Evolutionary conservation across 2,113 vertebrate genomes (phyloP), one percentile per base, ranked within the genome.

Genomic region (Rhinichthys klamathensis): DNA sequence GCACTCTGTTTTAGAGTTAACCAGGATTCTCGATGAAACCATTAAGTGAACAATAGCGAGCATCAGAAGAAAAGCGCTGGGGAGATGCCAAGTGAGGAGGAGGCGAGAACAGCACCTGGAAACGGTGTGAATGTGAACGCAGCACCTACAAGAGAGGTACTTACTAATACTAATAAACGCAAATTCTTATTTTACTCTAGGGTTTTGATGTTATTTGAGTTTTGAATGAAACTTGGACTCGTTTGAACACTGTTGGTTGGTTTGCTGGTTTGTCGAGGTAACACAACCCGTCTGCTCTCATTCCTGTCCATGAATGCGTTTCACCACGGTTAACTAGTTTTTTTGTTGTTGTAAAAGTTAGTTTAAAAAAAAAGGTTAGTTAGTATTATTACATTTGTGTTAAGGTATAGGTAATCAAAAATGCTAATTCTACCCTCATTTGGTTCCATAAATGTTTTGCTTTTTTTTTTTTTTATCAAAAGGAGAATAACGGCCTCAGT

Each of bases 81-180:
- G 49, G 82, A 93, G 91, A 95, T 95, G 95, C 90, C 87, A 88
- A 90, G 89, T 84, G 56, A 89, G 35, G 84, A 90, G 87, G 84
- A 90, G 87, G 86, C 88, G 75, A 92, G 88, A 82, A 74, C 88
- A 25, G 87, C 89, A 56, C 51, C 84, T 54, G 90, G 80, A 70
- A 91, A 83, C 86, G 87, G 83, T 30, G 70, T 32, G 9, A 86
- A 4, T 12, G 72, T 21, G 67, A 63, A 67, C 35, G 18, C 72
- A 23, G 46, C 61, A 21, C 30, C 74, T 72, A 54, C 89, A 90
- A 91, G 91, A 92, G 90, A 72, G 87, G 88, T 65, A 80, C 25
- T 10, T 38, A 56, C 18, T 56, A 8, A 56, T 23, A 8, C 30
- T 74, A 61, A 18, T 58, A 16, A 18, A 69, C 56, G 38, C 8